A percentile compares a stretch with the other conserved stretches of the same genome.
Evolutionary conservation across 2,888 invertebrate genomes (phyloP).

Genomic region (Himalopsyche kuldschensis): DNA sequence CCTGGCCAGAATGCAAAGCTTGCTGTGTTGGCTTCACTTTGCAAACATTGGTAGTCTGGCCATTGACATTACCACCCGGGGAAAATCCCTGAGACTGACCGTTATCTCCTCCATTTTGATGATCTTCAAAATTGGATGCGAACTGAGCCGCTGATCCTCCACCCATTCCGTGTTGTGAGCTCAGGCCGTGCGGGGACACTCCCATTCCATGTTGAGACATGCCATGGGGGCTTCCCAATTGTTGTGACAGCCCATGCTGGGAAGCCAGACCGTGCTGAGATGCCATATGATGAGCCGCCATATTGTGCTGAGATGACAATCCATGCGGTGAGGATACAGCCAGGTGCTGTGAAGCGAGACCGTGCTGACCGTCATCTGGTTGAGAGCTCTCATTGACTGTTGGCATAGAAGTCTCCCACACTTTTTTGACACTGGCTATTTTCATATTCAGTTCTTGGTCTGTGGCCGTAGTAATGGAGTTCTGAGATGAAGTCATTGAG

Average conservation of each 20-base stretch:
- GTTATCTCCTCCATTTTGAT: constrained; percentile 47
- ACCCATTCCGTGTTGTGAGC: constrained; percentile 44
- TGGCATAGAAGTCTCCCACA: constrained; percentile 77
- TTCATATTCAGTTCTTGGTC: constrained; percentile 87
- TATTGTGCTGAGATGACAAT: constrained; percentile 27
- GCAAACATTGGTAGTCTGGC: constrained; percentile 66
- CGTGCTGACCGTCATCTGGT: constrained; percentile 52
- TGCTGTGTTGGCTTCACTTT: constrained; percentile 87
- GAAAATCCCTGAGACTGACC: constrained; percentile 38
- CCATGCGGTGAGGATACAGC: constrained; percentile 35
- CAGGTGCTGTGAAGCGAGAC: constrained; percentile 31
- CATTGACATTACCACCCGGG: constrained; percentile 35
- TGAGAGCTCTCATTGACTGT: constrained; percentile 66
- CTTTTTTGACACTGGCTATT: constrained; percentile 91
- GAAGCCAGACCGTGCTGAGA: constrained; percentile 29
- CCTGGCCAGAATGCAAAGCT: constrained; percentile 50
- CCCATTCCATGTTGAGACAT: constrained; percentile 35
- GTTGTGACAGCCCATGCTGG: constrained; percentile 47
- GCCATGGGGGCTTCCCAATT: constrained; percentile 44
- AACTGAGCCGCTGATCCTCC: constrained; percentile 40
- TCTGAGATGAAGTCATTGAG: constrained; percentile 64
- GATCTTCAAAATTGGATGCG: constrained; percentile 45
- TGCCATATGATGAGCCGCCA: constrained; percentile 26
- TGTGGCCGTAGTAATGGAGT: constrained; percentile 76
- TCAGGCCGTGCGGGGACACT: constrained; percentile 32